Evolutionary conservation across 2,888 invertebrate species (phyloP), one percentile per base, ranked within the genome.

Genomic region (Spilosoma lubricipeda): DNA sequence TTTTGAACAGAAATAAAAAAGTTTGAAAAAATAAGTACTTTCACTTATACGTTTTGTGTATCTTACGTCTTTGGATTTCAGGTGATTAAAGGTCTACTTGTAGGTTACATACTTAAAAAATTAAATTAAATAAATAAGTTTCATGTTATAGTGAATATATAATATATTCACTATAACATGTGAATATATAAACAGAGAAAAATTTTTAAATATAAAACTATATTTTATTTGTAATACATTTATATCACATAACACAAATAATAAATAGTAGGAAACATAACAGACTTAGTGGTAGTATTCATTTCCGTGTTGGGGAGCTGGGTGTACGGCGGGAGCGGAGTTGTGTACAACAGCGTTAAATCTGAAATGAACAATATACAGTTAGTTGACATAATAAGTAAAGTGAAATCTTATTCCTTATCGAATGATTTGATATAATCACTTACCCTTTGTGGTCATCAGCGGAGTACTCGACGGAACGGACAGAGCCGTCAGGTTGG

Each of bases 271-370:
- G 27, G 27, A 27, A 59, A 13, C n/a, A 59, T 23, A n/a, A 27
- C 20, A 59, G 59, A 27, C 59, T 59, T 59, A 59, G 59, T 59
- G 59, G 59, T 59, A 23, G 59, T 59, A 59, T n/a, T n/a, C 27
- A 27, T 59, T 59, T n/a, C 11, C 59, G 27, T 52, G 52, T 9
- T 52, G 52, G 23, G 59, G 27, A 59, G 59, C 59, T 13, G 59
- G 59, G 27, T 59, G 59, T 36, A 36, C 20, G 36, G 65, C 5
- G 27, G 33, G 65, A 9, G 20, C 93, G 33, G 93, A 90, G 88
- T 93, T 94, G 89, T 94, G 93, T 27, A 95, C 95, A n/a, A 95
- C 92, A 20, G 95, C 96, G 90, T 95, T 95, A 90, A 95, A 95
- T n/a, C 39, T 70, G 66, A 39, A 59, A 70, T 2, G 2, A 52